Percentiles rank a stretch among this genome's conserved stretches.
phyloP scores from a whole-genome alignment of 2,113 vertebrate genomes.

The Myodes glareolus region DNA sequence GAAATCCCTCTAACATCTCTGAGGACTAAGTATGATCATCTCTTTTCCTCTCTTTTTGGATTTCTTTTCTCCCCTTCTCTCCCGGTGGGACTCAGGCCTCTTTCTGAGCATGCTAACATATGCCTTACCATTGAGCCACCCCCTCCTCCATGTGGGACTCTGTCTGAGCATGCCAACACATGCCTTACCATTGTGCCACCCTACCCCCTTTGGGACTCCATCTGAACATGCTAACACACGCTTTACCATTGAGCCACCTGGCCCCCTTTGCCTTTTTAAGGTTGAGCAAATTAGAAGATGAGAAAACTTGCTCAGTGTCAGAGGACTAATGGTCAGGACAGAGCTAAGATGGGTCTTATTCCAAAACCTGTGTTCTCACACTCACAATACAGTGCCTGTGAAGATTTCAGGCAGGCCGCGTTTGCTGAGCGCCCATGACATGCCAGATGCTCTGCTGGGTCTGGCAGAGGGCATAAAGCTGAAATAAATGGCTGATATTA shows the following conservation, averaged over 20 bases:
- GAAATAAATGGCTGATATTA: not conserved
- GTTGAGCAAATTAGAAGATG: not conserved
- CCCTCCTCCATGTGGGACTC: no score
- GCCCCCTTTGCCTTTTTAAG: not conserved
- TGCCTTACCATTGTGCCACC: not conserved
- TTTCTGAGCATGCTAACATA: not conserved
- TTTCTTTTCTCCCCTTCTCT: not conserved
- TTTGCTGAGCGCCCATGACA: not conserved
- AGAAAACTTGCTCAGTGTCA: not conserved
- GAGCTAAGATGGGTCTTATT: not conserved
- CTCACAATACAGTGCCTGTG: not conserved
- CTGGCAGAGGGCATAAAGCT: fast-evolving
- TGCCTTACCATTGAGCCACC: no score
- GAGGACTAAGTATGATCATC: not conserved
- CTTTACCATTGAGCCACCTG: not conserved
- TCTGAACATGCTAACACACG: no score
- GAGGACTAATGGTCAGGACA: not conserved
- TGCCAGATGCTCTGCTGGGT: not conserved
- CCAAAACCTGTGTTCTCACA: not conserved
- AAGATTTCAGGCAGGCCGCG: not conserved
- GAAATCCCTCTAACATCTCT: not conserved
- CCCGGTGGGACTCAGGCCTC: not conserved
- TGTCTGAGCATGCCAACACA: no score
- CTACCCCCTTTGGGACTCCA: not conserved
- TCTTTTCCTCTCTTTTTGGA: not conserved